A percentile compares a stretch with the other conserved stretches of the same genome.
Evolutionary conservation across 2,797 vertebrate genomes (phyloP).

Genomic region (Poeciliopsis paucimaculata): DNA sequence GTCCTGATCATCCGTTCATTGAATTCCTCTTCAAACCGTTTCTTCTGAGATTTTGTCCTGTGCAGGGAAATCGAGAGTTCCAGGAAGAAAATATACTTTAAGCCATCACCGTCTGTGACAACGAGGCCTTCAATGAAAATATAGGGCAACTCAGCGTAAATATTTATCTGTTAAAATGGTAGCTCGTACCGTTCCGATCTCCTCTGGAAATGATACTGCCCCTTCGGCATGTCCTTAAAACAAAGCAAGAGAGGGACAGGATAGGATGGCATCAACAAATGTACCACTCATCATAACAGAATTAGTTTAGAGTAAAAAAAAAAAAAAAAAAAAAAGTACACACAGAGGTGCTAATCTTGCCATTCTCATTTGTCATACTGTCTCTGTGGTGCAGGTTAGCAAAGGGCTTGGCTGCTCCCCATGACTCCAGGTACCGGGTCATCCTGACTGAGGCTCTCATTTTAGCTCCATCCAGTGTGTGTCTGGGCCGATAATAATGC

Average conservation of each 20-base stretch:
- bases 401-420: slow-evolving; percentile 95
- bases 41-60: slow-evolving; percentile 96
- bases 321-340: slow-evolving; percentile 38
- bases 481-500: slow-evolving; percentile 87
- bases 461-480: slow-evolving; percentile 87
- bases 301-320: not conserved
- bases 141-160: slow-evolving; percentile 15
- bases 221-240: slow-evolving; percentile 90
- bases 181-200: slow-evolving; percentile 86
- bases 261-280: slow-evolving; percentile 26
- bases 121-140: slow-evolving; percentile 31
- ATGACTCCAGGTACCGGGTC: slow-evolving; percentile 95
- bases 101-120: slow-evolving; percentile 37
- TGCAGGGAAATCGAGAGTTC: slow-evolving; percentile 19
- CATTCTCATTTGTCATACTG: slow-evolving; percentile 96
- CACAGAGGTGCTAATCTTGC: slow-evolving; percentile 94
- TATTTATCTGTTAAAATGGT: not conserved
- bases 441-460: slow-evolving; percentile 96
- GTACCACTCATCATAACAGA: not conserved
- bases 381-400: slow-evolving; percentile 84
- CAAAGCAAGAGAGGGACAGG: slow-evolving; percentile 18
- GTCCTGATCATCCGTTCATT: slow-evolving; percentile 95
- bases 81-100: slow-evolving; percentile 23
- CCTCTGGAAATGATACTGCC: slow-evolving; percentile 92
- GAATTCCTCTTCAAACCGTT: slow-evolving; percentile 93